Evolutionary conservation across 2,797 vertebrate genomes (phyloP).

Genomic region (Cygnus olor): DNA sequence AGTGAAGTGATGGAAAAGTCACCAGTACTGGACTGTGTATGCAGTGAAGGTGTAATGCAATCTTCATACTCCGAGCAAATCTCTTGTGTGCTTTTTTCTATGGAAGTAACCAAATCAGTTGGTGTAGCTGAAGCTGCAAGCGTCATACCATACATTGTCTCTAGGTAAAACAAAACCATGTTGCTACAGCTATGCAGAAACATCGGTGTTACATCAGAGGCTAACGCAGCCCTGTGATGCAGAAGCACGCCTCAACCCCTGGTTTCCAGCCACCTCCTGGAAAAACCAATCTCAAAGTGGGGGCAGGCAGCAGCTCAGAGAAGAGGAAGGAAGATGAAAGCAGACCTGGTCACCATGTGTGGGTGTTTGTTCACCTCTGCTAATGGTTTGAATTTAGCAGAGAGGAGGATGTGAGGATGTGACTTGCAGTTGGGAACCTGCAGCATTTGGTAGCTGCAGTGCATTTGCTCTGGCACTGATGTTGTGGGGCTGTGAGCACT

Average conservation of each 20-base stretch:
- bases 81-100: not conserved
- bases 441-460: not conserved
- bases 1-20: not conserved
- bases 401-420: not conserved
- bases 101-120: not conserved
- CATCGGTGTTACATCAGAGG: not conserved
- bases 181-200: not conserved
- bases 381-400: not conserved
- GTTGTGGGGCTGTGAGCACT: not conserved
- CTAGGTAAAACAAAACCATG: not conserved
- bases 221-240: rapidly evolving
- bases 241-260: rapidly evolving
- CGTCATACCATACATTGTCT: not conserved
- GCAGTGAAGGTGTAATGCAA: rapidly evolving
- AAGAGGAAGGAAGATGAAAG: not conserved
- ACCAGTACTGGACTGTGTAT: not conserved
- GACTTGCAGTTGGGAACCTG: not conserved
- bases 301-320: rapidly evolving
- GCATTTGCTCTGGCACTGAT: not conserved
- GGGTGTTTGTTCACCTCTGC: not conserved
- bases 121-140: not conserved
- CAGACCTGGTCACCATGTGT: rapidly evolving
- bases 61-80: not conserved
- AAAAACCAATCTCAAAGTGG: not conserved
- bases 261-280: rapidly evolving